Base-by-base conservation (phyloP, 2,888 invertebrate species). In the Seira musarum region DNA sequence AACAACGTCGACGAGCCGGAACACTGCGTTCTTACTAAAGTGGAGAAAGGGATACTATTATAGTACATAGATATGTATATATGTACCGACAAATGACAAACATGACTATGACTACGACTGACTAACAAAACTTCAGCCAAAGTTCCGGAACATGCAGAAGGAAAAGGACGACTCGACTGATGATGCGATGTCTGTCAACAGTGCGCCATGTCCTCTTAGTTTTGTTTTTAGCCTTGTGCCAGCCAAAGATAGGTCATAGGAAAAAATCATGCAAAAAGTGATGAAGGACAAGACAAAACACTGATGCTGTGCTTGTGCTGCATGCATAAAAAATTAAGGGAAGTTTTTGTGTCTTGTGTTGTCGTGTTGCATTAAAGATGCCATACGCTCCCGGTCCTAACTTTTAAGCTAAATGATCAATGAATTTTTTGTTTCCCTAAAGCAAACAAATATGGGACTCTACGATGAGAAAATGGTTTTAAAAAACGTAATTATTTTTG, bases 121-220 rank as follows among this genome's bases (percentile, higher is more conserved):
- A 30, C 30, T 5, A 30, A 30, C 3, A 53, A 53, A 53, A 53
- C 6, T n/a, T 30, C 60, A 60, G 60, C 60, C 10, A 60, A 60
- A 21, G 60, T 21, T 60, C 60, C 60, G 60, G 19, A 15, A 53
- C 53, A 53, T 53, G 53, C 53, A 53, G n/a, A 13, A 13, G 53
- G 53, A 53, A 17, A 53, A 53, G n/a, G n/a, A n/a, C n/a, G n/a
- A n/a, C n/a, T n/a, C n/a, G n/a, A 53, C 53, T 53, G 17, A 53
- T 53, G 53, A 53, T 13, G n/a, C 13, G 53, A n/a, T 53, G 53
- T 53, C 53, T 13, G 30, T 30, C 30, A 30, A 30, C 30, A 30
- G 8, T 30, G 30, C 30, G 8, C 30, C 2, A 30, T n/a, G n/a
- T n/a, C n/a, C n/a, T n/a, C n/a, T n/a, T n/a, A n/a, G n/a, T n/a